phyloP scores from a whole-genome alignment of 2,113 vertebrate genomes.

The Nanorana parkeri region DNA sequence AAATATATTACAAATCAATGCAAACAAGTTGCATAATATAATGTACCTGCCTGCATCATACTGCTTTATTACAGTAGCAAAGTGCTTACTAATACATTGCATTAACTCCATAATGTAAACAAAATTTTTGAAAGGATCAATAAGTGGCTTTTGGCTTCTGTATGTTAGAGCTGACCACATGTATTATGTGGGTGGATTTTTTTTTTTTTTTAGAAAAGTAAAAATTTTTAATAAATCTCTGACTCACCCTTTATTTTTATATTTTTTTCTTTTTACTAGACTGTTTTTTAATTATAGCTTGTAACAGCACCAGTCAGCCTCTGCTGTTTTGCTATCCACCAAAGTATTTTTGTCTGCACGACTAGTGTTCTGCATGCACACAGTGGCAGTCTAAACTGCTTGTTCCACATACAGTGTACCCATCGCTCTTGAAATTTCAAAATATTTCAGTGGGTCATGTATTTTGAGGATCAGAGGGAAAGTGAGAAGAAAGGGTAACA shows the following conservation, averaged over 20 bases:
- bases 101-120: neutral
- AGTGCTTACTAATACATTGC: neutral
- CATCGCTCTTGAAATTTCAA: neutral
- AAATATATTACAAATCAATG: neutral
- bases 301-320: neutral
- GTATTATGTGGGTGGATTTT: neutral
- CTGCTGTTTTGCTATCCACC: slow-evolving; percentile 18
- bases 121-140: neutral
- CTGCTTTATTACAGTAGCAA: neutral
- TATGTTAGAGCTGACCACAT: neutral
- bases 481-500: slow-evolving; percentile 6
- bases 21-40: no score
- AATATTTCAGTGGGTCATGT: neutral
- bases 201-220: slow-evolving; percentile 20
- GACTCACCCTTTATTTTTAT: neutral
- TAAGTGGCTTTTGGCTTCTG: neutral
- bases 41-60: neutral
- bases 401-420: neutral
- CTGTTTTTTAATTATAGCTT: slow-evolving; percentile 5
- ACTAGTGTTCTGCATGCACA: neutral
- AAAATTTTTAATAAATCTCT: slow-evolving; percentile 5
- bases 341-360: slow-evolving; percentile 21
- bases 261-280: slow-evolving; percentile 11
- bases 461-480: slow-evolving; percentile 8
- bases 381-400: neutral